These are phyloP conservation scores for Eupleurogrammus muticus DNA, from an alignment of 2,797 vertebrate species.

Conservation along the genomic window DNA sequence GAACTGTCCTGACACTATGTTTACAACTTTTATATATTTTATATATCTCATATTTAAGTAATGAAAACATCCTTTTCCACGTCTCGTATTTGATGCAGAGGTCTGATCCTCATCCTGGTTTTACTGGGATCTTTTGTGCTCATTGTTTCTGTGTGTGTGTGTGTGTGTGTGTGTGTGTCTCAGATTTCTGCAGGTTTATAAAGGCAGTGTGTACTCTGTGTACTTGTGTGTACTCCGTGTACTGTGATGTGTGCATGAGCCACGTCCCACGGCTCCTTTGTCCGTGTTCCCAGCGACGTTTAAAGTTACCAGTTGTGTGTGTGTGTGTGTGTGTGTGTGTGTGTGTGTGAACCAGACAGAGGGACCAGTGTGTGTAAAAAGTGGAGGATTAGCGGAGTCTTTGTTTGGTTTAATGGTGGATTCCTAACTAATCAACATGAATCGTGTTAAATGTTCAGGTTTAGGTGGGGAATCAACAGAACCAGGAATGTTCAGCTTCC, in stretches of 20 bases:
- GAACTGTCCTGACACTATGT: too few species aligned
- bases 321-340: constrained; percentile 14
- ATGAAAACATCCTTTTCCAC: too few species aligned
- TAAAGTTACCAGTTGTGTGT: constrained; percentile 60
- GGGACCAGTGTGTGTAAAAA: constrained; percentile 34
- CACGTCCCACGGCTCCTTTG: constrained; percentile 58
- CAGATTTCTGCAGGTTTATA: too few species aligned
- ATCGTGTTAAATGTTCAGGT: constrained; percentile 31
- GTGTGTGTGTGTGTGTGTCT: constrained; percentile 22
- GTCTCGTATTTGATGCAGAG: too few species aligned
- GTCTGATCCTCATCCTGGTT: constrained; percentile 28
- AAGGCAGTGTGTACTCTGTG: neutral
- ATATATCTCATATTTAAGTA: too few species aligned
- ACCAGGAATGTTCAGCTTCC: constrained; percentile 34
- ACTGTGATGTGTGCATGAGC: neutral
- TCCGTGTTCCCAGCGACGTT: constrained; percentile 51
- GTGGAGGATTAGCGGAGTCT: constrained; percentile 59
- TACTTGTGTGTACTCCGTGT: constrained; percentile 2
- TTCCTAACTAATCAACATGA: constrained; percentile 57
- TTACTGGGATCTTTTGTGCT: constrained; percentile 58
- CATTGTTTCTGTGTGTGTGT: constrained; percentile 47
- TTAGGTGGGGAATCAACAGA: constrained; percentile 55
- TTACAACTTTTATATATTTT: too few species aligned
- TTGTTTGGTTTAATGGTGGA: constrained; percentile 67
- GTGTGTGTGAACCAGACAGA: constrained; percentile 32